These are phyloP conservation scores for Nycticorax nycticorax DNA, from an alignment of 2,113 vertebrate genomes.

Conservation along the genomic window DNA sequence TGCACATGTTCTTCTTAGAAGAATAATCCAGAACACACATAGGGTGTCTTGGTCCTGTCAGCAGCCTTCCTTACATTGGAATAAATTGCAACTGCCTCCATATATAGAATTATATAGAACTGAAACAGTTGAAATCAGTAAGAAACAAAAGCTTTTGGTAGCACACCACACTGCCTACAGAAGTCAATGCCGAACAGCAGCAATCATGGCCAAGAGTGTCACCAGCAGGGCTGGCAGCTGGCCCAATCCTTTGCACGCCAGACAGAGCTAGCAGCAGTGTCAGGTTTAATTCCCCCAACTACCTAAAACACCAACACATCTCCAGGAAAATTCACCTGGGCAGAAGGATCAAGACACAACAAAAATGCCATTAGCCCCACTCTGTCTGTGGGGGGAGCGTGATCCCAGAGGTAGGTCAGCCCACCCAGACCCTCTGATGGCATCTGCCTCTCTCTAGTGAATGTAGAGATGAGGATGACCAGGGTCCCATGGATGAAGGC, in stretches of 20 bases:
- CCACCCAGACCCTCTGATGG: neutral
- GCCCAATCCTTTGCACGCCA: neutral
- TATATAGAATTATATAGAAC: neutral
- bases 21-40: neutral
- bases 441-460: neutral
- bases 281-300: neutral
- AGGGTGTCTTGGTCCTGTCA: neutral
- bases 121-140: neutral
- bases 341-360: neutral
- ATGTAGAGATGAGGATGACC: neutral
- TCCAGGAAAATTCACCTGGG: neutral
- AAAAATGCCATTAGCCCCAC: rapidly evolving
- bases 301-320: neutral
- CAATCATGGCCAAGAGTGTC: neutral
- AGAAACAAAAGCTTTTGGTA: neutral
- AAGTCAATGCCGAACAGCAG: neutral
- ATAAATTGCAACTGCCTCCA: neutral
- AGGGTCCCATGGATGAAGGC: neutral
- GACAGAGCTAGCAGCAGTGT: neutral
- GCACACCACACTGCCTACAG: neutral
- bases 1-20: neutral
- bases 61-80: neutral
- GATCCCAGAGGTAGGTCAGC: neutral
- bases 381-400: neutral
- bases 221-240: neutral